Evolutionary conservation across 2,797 vertebrate genomes (phyloP).

Genomic region (Chloroceryle amazona): DNA sequence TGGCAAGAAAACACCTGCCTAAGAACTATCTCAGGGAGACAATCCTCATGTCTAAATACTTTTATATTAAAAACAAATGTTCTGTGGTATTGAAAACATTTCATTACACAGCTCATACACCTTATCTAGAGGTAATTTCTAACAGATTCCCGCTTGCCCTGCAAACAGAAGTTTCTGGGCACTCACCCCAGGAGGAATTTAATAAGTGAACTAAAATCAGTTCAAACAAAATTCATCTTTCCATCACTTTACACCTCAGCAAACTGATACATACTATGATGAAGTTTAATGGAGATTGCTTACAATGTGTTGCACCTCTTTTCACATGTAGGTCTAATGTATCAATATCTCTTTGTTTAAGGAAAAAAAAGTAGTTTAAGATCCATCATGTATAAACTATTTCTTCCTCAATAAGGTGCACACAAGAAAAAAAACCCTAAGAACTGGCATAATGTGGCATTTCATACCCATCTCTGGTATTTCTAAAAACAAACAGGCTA

Average conservation of each 20-base stretch:
- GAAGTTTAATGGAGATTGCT: constrained; percentile 68
- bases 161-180: constrained; percentile 72
- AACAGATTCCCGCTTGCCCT: constrained; percentile 78
- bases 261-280: constrained; percentile 62
- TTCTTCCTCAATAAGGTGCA: not conserved
- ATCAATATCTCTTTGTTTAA: constrained; percentile 23
- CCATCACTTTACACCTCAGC: constrained; percentile 67
- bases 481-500: constrained; percentile 40
- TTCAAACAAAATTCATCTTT: constrained; percentile 78
- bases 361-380: constrained; percentile 6
- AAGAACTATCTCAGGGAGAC: constrained; percentile 46
- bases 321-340: constrained; percentile 39
- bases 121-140: constrained; percentile 81
- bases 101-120: constrained; percentile 69
- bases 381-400: constrained; percentile 7
- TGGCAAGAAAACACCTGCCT: constrained; percentile 74
- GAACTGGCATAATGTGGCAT: not conserved
- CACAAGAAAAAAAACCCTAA: constrained; percentile 16
- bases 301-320: constrained; percentile 62
- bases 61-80: constrained; percentile 83
- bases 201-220: constrained; percentile 72
- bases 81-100: constrained; percentile 73
- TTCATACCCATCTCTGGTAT: not conserved
- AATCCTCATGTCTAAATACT: constrained; percentile 67
- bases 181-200: constrained; percentile 68